phyloP scores from a whole-genome alignment of 2,113 vertebrate species.

The Petrocephalus microphthalmus region DNA sequence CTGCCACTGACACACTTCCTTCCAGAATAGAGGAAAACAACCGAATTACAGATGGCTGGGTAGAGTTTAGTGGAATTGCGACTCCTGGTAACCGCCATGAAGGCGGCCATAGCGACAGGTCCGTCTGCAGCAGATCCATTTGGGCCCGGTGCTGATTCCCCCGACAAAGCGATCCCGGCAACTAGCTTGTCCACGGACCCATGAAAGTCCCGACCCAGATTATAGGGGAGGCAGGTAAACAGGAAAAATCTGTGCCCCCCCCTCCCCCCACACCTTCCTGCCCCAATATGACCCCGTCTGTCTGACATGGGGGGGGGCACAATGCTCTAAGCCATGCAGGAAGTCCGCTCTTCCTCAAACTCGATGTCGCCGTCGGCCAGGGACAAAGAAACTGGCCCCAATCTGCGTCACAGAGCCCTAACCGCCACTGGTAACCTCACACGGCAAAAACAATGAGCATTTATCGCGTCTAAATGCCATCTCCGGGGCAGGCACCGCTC shows the following conservation, averaged over 20 bases:
- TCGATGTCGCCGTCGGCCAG: conserved; percentile 34
- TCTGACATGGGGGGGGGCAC: conserved; percentile 60
- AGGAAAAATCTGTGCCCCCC: conserved; percentile 81
- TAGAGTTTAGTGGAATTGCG: neutral
- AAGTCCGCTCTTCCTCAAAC: conserved; percentile 49
- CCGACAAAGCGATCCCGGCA: neutral
- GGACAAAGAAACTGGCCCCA: neutral
- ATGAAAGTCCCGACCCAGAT: neutral
- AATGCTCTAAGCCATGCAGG: conserved; percentile 65
- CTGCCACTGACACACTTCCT: neutral
- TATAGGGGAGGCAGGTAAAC: conserved; percentile 70
- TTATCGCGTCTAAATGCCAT: neutral
- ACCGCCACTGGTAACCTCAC: neutral
- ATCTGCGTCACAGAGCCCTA: conserved; percentile 35
- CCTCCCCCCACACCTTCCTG: conserved; percentile 51
- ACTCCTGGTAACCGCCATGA: neutral
- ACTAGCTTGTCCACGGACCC: neutral
- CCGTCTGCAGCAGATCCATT: neutral
- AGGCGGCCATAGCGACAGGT: neutral
- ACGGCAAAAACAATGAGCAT: neutral
- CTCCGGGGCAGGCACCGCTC: neutral
- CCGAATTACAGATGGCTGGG: neutral
- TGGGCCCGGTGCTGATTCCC: neutral
- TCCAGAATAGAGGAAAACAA: neutral
- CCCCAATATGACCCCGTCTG: conserved; percentile 40